Percentiles rank a stretch among this genome's conserved stretches.
phyloP scores from a whole-genome alignment of 2,888 invertebrate genomes.

The Ichneumon xanthorius region DNA sequence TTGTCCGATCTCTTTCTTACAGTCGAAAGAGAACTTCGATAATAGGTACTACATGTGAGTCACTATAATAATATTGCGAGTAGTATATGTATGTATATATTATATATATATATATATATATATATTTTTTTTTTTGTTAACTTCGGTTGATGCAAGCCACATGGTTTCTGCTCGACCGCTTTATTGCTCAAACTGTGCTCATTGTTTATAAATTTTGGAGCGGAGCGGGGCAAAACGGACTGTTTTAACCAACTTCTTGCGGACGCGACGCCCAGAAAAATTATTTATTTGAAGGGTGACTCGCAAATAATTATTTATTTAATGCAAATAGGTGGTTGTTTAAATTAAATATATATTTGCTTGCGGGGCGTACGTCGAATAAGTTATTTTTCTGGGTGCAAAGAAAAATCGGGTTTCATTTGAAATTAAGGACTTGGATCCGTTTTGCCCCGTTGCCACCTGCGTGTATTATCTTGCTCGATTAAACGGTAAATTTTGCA shows the following conservation, averaged over 20 bases:
- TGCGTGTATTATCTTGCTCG: background rate
- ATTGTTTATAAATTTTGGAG: background rate
- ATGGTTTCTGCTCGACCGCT: constrained; percentile 6
- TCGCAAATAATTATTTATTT: too few species aligned
- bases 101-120: background rate
- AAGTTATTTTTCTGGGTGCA: too few species aligned
- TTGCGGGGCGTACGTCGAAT: too few species aligned
- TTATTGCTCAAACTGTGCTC: constrained; percentile 28
- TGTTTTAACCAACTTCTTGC: too few species aligned
- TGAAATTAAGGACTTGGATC: too few species aligned
- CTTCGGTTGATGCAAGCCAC: background rate
- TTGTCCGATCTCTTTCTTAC: constrained; percentile 3
- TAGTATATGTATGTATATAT: background rate
- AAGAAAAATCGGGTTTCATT: too few species aligned
- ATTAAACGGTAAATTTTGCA: background rate
- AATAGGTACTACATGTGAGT: constrained; percentile 4
- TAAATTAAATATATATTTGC: too few species aligned
- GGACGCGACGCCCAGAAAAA: too few species aligned
- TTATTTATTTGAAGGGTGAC: too few species aligned
- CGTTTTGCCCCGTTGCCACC: too few species aligned
- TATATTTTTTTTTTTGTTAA: background rate
- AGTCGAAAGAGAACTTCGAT: constrained; percentile 7
- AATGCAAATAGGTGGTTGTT: too few species aligned
- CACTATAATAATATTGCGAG: constrained; percentile 3
- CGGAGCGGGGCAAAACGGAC: too few species aligned